These are phyloP conservation scores for Camponotus floridanus DNA, from an alignment of 1,140 invertebrate species.

Conservation along the genomic window DNA sequence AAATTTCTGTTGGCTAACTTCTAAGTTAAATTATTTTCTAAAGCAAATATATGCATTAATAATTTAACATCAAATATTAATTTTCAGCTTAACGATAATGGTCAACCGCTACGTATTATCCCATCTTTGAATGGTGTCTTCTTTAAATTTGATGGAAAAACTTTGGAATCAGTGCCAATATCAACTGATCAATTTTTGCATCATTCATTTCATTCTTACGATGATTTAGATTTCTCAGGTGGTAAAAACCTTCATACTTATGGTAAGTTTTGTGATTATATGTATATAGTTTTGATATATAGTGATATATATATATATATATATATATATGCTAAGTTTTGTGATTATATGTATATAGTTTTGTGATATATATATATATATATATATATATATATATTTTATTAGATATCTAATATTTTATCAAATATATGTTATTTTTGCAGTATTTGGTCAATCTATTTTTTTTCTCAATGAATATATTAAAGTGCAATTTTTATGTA, in stretches of 20 bases:
- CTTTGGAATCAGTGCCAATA: constrained; percentile 94
- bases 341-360: not conserved
- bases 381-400: no score
- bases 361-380: no score
- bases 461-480: not conserved
- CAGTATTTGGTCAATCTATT: not conserved
- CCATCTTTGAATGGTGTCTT: constrained; percentile 96
- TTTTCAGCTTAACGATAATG: constrained; percentile 93
- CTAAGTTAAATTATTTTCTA: not conserved
- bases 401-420: not conserved
- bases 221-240: constrained; percentile 95
- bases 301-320: no score
- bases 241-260: constrained; percentile 90
- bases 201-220: constrained; percentile 94
- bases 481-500: no score
- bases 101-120: constrained; percentile 94
- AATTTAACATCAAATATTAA: constrained; percentile 7
- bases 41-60: not conserved
- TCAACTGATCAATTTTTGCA: constrained; percentile 94
- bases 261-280: constrained; percentile 76
- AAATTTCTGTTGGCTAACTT: not conserved
- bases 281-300: no score
- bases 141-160: constrained; percentile 96
- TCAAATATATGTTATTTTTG: constrained; percentile 26
- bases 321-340: no score